A percentile compares a stretch with the other conserved stretches of the same genome.
These are phyloP conservation scores for Antedon mediterranea DNA, from an alignment of 53 echinoderm and acorn worm species.

Conservation along the genomic window DNA sequence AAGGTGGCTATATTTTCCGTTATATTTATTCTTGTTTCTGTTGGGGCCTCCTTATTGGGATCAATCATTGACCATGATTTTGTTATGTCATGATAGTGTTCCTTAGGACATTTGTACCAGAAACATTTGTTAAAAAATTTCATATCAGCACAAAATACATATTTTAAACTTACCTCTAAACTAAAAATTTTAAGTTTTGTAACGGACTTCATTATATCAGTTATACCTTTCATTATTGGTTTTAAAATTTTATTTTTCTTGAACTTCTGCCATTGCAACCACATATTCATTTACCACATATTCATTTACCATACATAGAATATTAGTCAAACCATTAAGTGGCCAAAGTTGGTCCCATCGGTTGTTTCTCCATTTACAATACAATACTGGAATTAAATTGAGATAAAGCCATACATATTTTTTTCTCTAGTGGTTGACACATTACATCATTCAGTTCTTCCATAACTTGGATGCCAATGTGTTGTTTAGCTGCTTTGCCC, in stretches of 20 bases:
- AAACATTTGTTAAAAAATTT: not conserved
- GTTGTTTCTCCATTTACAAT: no score
- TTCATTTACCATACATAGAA: slow-evolving; percentile 5
- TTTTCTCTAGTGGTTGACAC: slow-evolving; percentile 10
- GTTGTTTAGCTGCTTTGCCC: slow-evolving; percentile 8
- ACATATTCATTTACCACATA: slow-evolving; percentile 10
- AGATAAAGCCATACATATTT: slow-evolving; percentile 12
- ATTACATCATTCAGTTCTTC: not conserved
- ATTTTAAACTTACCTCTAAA: slow-evolving; percentile 2
- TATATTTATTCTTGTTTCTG: slow-evolving; percentile 6
- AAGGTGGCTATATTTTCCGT: slow-evolving; percentile 3
- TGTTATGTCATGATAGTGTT: not conserved
- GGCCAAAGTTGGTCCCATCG: slow-evolving; percentile 20
- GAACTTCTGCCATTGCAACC: slow-evolving; percentile 8
- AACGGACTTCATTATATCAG: not conserved
- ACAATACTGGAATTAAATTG: no score
- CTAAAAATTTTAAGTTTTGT: not conserved
- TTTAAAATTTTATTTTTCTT: slow-evolving; percentile 13
- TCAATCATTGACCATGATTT: not conserved
- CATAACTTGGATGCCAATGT: slow-evolving; percentile 8
- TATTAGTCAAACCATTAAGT: slow-evolving; percentile 8
- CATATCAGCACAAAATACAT: slow-evolving; percentile 22
- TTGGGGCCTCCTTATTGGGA: not conserved
- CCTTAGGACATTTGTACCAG: not conserved
- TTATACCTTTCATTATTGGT: slow-evolving; percentile 10